A percentile compares a stretch with the other conserved stretches of the same genome.
phyloP scores from a whole-genome alignment of 2,113 vertebrate species.

The Lonchura striata region DNA sequence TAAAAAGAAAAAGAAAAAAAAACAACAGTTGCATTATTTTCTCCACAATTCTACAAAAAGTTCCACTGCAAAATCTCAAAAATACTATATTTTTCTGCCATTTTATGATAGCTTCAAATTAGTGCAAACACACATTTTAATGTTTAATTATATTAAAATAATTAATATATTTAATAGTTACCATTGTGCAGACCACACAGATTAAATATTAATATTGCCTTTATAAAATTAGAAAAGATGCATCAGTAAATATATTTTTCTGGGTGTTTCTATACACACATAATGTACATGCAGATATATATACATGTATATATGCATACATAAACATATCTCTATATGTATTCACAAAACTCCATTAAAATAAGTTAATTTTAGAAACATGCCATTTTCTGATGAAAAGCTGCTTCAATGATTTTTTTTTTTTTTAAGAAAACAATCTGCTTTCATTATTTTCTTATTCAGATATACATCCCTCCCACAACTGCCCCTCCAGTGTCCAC shows the following conservation, averaged over 20 bases:
- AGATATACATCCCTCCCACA: not conserved
- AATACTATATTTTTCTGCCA: not conserved
- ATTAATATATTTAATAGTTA: not conserved
- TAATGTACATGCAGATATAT: not conserved
- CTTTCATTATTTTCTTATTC: not conserved
- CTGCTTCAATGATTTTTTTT: not conserved
- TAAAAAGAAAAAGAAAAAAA: not conserved
- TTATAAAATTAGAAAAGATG: not conserved
- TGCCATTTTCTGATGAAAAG: not conserved
- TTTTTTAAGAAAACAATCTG: not conserved
- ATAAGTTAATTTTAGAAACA: not conserved
- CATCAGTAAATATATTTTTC: not conserved
- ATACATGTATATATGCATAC: not conserved
- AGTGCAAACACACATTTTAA: not conserved
- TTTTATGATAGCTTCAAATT: not conserved
- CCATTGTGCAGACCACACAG: not conserved
- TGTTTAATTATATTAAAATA: not conserved
- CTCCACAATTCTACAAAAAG: not conserved
- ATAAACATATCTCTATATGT: not conserved
- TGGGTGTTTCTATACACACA: not conserved
- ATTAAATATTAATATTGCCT: not conserved
- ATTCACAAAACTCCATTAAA: not conserved
- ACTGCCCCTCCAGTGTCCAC: not conserved
- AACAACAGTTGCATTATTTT: not conserved
- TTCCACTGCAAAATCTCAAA: not conserved